Conservation (phyloP, 2,888 invertebrate genomes). For the Laspeyria flexula region DNA sequence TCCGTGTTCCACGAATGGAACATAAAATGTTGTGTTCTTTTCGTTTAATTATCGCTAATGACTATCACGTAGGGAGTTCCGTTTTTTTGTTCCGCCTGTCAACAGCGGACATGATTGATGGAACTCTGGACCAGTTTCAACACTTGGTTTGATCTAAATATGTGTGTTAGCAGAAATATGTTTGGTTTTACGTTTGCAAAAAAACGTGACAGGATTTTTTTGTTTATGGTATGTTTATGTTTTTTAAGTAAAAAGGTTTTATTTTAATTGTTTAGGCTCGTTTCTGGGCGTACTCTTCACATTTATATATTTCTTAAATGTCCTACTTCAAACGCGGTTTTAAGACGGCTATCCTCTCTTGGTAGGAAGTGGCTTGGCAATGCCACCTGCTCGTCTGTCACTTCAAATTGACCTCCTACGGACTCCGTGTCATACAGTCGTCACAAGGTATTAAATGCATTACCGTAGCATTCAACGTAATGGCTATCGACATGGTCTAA, state of each 20-base stretch:
- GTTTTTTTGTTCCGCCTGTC: conserved; percentile 48
- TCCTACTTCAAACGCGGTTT: no score
- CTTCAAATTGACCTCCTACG: not conserved
- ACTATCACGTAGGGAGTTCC: conserved; percentile 40
- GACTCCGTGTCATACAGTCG: not conserved
- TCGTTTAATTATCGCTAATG: conserved; percentile 53
- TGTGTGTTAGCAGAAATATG: conserved; percentile 32
- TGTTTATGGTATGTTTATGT: not conserved
- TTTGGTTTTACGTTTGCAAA: conserved; percentile 3
- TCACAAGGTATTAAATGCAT: conserved; percentile 2
- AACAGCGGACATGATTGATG: conserved; percentile 45
- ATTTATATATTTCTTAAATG: no score
- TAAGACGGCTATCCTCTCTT: no score
- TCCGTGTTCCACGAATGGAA: not conserved
- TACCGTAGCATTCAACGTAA: not conserved
- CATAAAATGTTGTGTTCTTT: conserved; percentile 24
- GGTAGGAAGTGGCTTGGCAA: no score
- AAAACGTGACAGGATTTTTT: not conserved
- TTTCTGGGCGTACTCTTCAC: no score
- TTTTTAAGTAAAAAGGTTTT: not conserved
- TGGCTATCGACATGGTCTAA: conserved; percentile 11
- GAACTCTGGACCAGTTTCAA: conserved; percentile 6
- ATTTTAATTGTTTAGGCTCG: not conserved
- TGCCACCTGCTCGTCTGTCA: no score
- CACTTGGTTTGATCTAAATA: conserved; percentile 40